Evolutionary conservation across 2,888 invertebrate genomes (phyloP).

Genomic region (Caenorhabditis sinica): DNA sequence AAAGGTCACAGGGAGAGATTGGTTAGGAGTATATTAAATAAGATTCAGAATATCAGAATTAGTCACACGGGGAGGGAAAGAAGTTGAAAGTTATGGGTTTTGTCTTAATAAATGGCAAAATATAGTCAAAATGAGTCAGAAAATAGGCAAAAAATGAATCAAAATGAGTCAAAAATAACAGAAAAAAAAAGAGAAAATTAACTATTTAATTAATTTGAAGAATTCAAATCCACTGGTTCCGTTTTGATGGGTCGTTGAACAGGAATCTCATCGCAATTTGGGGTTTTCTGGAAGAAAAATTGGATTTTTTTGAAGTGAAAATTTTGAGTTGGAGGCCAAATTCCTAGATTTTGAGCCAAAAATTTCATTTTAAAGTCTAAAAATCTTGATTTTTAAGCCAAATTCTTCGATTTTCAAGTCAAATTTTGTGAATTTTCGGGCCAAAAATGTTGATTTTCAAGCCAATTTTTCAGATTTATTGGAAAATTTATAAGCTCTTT

Average conservation of each 20-base stretch:
- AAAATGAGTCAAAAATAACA: background rate
- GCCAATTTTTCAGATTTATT: no score
- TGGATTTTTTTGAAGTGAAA: no score
- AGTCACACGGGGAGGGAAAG: background rate
- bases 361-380: background rate
- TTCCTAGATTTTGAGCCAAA: background rate
- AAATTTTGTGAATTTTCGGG: no score
- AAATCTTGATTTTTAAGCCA: no score
- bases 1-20: no score
- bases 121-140: background rate
- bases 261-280: slow-evolving; percentile 28
- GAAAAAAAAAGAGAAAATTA: background rate
- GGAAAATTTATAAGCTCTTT: no score
- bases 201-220: background rate
- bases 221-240: background rate
- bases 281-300: slow-evolving; percentile 30
- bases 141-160: background rate
- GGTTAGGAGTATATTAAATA: no score
- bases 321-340: no score
- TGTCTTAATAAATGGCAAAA: background rate
- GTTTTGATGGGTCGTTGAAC: background rate
- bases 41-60: no score
- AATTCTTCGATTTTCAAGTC: no score
- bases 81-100: background rate
- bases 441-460: no score